Conservation (phyloP, 2,797 vertebrate species). For the Clarias fuscus region DNA sequence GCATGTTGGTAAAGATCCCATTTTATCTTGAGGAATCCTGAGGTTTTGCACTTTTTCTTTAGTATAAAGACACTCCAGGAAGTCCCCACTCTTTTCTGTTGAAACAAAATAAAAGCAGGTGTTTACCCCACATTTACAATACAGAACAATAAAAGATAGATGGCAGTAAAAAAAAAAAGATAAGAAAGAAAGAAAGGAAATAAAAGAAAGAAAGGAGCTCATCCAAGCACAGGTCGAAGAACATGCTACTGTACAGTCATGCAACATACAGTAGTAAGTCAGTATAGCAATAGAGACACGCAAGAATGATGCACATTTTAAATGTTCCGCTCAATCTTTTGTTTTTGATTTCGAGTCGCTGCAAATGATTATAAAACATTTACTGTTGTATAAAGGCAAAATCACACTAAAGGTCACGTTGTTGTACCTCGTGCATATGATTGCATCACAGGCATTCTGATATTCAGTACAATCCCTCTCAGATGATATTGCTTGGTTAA, state of each 20-base stretch:
- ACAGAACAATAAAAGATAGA: background rate
- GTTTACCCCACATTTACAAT: background rate
- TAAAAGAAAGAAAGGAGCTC: background rate
- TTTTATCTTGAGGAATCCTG: background rate
- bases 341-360: too few species aligned
- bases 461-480: too few species aligned
- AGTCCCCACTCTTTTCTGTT: background rate
- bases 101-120: background rate
- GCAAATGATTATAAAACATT: too few species aligned
- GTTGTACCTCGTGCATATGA: too few species aligned
- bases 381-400: too few species aligned
- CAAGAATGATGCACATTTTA: background rate
- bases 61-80: background rate
- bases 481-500: too few species aligned
- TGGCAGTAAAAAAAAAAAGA: background rate
- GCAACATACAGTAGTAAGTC: background rate
- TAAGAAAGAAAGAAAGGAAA: background rate
- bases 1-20: background rate
- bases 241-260: background rate
- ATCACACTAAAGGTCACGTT: too few species aligned
- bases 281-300: too few species aligned
- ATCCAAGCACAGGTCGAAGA: background rate
- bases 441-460: too few species aligned
- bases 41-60: background rate
- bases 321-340: background rate